These are phyloP conservation scores for Calyptommatus sinebrachiatus DNA, from an alignment of 2,113 vertebrate species.

Conservation along the genomic window DNA sequence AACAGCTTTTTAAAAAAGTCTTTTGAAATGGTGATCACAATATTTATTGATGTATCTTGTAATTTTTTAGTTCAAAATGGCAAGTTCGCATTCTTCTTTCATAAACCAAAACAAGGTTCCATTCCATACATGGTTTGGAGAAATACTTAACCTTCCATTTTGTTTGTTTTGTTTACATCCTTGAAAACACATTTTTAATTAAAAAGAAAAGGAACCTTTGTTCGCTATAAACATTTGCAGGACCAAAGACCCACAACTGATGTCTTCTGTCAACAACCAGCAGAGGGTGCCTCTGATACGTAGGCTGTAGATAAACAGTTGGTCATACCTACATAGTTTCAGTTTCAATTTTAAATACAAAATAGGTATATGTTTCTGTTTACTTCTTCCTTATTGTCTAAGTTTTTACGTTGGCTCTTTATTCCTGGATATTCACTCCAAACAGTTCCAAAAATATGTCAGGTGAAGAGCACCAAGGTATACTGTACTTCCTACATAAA, in stretches of 20 bases:
- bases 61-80: neutral
- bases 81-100: neutral
- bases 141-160: neutral
- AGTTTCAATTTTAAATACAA: neutral
- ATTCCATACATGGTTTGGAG: neutral
- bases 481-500: neutral
- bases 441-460: neutral
- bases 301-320: neutral
- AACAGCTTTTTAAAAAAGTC: neutral
- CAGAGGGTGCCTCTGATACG: conserved; percentile 21
- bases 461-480: neutral
- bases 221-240: neutral
- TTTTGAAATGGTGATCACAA: neutral
- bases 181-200: neutral
- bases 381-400: neutral
- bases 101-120: neutral
- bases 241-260: neutral
- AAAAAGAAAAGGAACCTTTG: neutral
- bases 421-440: neutral
- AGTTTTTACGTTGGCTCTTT: neutral
- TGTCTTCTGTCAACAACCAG: conserved; percentile 1
- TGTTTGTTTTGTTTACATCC: neutral
- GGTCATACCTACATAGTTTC: neutral
- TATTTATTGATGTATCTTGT: neutral
- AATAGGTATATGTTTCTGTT: too few species aligned